These are phyloP conservation scores for Isotomurus palustris DNA, from an alignment of 2,888 invertebrate species.

Conservation along the genomic window DNA sequence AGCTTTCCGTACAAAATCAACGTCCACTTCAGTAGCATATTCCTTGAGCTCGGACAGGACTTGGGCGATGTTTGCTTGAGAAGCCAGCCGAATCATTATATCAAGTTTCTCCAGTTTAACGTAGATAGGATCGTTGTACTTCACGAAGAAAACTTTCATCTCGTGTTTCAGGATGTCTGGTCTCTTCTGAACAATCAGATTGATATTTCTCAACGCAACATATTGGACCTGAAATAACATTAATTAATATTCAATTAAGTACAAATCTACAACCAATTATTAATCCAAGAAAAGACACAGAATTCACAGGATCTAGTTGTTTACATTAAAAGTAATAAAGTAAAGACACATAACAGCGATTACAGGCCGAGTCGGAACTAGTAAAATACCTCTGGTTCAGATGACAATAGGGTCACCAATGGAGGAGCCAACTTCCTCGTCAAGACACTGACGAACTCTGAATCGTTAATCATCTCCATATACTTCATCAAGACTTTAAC, in stretches of 20 bases:
- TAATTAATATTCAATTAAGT: not conserved
- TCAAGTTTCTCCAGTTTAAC: conserved; percentile 98
- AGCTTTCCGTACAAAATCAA: conserved; percentile 98
- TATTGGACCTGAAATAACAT: conserved; percentile 72
- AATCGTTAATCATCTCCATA: conserved; percentile 92
- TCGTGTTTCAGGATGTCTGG: conserved; percentile 98
- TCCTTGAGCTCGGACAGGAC: conserved; percentile 97
- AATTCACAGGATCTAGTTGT: no score
- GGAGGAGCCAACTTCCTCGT: conserved; percentile 99
- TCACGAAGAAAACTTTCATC: conserved; percentile 99
- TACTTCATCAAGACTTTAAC: conserved; percentile 98
- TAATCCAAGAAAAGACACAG: no score
- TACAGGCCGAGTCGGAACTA: no score
- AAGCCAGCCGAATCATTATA: conserved; percentile 98
- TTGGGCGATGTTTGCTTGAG: conserved; percentile 96
- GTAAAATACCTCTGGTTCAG: conserved; percentile 87
- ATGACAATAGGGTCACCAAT: conserved; percentile 90
- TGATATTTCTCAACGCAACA: conserved; percentile 95
- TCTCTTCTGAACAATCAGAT: conserved; percentile 97
- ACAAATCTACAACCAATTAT: not conserved
- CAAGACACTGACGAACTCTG: conserved; percentile 87
- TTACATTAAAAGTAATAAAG: no score
- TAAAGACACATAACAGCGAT: no score
- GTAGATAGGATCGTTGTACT: conserved; percentile 99
- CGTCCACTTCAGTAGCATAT: conserved; percentile 97